Conservation (phyloP, 2,113 vertebrate genomes). For the Engystomops pustulosus region DNA sequence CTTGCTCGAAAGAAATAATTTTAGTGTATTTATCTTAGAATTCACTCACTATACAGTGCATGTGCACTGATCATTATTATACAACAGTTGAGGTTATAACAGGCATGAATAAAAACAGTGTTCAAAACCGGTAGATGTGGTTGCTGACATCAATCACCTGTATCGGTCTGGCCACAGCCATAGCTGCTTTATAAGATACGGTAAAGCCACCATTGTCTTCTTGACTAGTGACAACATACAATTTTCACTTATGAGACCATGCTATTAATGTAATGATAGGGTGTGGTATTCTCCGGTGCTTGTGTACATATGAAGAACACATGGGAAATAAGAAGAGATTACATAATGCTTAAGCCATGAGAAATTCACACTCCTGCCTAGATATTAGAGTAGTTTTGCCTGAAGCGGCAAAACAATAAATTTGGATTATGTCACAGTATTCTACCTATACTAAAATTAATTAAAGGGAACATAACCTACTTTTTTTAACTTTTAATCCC, state of each 20-base stretch:
- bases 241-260: constrained; percentile 18
- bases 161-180: constrained; percentile 76
- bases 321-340: constrained; percentile 14
- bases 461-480: neutral
- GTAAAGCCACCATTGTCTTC: constrained; percentile 28
- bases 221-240: constrained; percentile 17
- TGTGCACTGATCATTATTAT: too few species aligned
- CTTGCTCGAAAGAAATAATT: too few species aligned
- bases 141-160: constrained; percentile 72
- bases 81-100: too few species aligned
- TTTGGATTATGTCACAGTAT: constrained; percentile 1
- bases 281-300: constrained; percentile 40
- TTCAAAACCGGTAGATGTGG: neutral
- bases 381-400: neutral
- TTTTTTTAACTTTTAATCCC: neutral
- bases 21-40: too few species aligned
- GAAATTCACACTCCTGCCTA: neutral
- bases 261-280: constrained; percentile 40
- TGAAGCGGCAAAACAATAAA: neutral
- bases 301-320: constrained; percentile 35
- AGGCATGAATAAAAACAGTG: too few species aligned
- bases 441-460: neutral
- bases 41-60: too few species aligned
- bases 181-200: constrained; percentile 63
- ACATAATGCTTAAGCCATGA: neutral